phyloP scores from a whole-genome alignment of 2,797 vertebrate species.

The Poecilia wingei region DNA sequence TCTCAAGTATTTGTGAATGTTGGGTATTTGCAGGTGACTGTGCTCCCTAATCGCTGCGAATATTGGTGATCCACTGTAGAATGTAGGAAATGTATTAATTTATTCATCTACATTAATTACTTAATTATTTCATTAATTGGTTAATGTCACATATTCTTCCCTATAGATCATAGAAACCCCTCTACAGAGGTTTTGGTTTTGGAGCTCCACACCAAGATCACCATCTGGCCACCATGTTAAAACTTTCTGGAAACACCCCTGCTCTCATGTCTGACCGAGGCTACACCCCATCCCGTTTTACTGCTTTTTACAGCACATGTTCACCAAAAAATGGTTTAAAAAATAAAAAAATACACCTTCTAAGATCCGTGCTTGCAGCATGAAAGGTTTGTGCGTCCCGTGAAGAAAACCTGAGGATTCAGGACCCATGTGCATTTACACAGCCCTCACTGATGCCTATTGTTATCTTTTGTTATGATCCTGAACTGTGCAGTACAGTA shows the following conservation, averaged over 20 bases:
- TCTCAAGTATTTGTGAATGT: not conserved
- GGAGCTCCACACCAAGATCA: not conserved
- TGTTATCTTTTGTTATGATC: slow-evolving; percentile 34
- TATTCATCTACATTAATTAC: not conserved
- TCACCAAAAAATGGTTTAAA: slow-evolving; percentile 11
- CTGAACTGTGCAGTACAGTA: slow-evolving; percentile 26
- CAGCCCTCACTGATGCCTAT: slow-evolving; percentile 10
- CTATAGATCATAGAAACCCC: not conserved
- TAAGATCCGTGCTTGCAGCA: not conserved
- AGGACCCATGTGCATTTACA: not conserved
- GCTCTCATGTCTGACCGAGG: slow-evolving; percentile 30
- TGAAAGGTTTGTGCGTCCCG: slow-evolving; percentile 4
- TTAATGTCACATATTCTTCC: too few species aligned
- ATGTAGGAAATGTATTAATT: not conserved
- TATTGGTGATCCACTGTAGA: not conserved
- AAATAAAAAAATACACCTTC: not conserved
- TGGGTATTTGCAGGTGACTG: not conserved
- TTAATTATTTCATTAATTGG: too few species aligned
- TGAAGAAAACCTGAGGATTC: not conserved
- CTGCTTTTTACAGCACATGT: slow-evolving; percentile 6
- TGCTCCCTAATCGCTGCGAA: not conserved
- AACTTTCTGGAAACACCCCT: not conserved
- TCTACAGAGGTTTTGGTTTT: not conserved
- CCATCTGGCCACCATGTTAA: not conserved
- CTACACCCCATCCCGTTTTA: slow-evolving; percentile 25